phyloP scores from a whole-genome alignment of 2,797 vertebrate species.

The Macropodus opercularis region DNA sequence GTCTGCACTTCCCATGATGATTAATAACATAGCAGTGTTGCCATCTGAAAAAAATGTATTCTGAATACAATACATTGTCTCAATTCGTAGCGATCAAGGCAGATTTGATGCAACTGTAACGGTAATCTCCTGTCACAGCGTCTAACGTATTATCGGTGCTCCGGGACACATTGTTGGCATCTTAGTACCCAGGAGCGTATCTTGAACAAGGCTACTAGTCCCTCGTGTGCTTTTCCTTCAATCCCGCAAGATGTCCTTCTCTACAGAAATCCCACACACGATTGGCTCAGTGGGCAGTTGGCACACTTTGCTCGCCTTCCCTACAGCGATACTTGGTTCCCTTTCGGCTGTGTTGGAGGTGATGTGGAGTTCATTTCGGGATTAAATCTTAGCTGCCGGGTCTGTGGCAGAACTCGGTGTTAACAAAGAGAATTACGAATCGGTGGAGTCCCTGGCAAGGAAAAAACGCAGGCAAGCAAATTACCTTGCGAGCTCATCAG shows the following conservation, averaged over 20 bases:
- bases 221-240: slow-evolving; percentile 38
- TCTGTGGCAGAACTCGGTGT: slow-evolving; percentile 39
- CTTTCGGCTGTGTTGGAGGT: slow-evolving; percentile 64
- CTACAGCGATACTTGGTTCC: slow-evolving; percentile 53
- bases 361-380: slow-evolving; percentile 74
- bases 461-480: slow-evolving; percentile 23
- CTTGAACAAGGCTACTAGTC: slow-evolving; percentile 52
- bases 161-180: slow-evolving; percentile 47
- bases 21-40: not conserved
- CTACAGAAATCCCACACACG: slow-evolving; percentile 36
- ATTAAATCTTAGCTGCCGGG: slow-evolving; percentile 61
- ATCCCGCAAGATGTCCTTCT: slow-evolving; percentile 56
- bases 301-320: slow-evolving; percentile 56
- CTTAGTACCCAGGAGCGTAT: slow-evolving; percentile 48
- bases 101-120: slow-evolving; percentile 20
- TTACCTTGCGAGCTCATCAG: slow-evolving; percentile 33
- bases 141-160: slow-evolving; percentile 37
- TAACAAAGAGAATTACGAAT: slow-evolving; percentile 71
- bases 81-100: not conserved
- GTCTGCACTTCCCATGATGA: slow-evolving; percentile 7
- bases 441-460: slow-evolving; percentile 30
- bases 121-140: slow-evolving; percentile 15
- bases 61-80: not conserved
- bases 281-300: slow-evolving; percentile 64
- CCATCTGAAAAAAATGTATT: not conserved